phyloP scores from a whole-genome alignment of 1,140 invertebrate genomes.

The Yoshiicerus persimilis region DNA sequence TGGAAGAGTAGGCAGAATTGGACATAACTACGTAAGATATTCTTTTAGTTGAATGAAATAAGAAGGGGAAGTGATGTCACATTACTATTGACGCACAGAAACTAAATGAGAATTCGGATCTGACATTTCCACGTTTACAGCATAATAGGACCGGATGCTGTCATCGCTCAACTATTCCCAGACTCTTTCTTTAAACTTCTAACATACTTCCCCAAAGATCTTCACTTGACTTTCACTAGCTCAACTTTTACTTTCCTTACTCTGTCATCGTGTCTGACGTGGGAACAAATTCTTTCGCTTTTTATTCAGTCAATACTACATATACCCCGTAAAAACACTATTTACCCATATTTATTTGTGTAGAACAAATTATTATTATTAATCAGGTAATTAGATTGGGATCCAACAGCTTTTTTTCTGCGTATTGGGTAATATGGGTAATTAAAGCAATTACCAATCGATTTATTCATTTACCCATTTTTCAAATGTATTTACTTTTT shows the following conservation, averaged over 20 bases:
- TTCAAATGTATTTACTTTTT: too few species aligned
- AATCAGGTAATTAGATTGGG: too few species aligned
- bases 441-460: too few species aligned
- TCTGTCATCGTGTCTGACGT: background rate
- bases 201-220: background rate
- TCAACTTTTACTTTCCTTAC: background rate
- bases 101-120: background rate
- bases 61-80: background rate
- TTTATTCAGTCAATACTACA: background rate
- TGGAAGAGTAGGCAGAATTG: background rate
- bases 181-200: background rate
- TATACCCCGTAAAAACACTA: too few species aligned
- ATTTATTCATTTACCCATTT: too few species aligned
- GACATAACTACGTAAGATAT: constrained; percentile 2
- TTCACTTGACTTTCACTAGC: background rate
- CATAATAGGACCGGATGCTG: background rate
- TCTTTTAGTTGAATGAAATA: background rate
- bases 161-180: background rate
- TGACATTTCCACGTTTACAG: background rate
- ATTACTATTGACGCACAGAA: background rate
- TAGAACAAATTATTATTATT: too few species aligned
- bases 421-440: too few species aligned
- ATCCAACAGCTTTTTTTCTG: too few species aligned
- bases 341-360: too few species aligned
- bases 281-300: background rate